Evolutionary conservation across 2,888 invertebrate genomes (phyloP).

Genomic region (Caenorhabditis sp.): DNA sequence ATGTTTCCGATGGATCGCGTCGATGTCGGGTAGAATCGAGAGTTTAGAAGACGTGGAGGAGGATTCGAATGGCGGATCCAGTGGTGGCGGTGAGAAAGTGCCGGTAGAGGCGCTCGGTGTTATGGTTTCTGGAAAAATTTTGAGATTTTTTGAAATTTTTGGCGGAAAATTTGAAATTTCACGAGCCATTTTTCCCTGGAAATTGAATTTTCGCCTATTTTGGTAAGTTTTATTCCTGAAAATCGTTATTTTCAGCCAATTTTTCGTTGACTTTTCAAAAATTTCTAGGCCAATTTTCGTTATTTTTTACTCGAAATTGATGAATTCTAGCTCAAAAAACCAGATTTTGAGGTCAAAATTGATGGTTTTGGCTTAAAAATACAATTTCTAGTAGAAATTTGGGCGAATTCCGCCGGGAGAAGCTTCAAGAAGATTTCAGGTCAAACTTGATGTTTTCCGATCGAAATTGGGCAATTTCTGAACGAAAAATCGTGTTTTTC

Average conservation of each 20-base stretch:
- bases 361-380: neutral
- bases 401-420: too few relatives aligned
- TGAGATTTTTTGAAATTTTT: neutral
- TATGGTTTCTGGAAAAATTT: constrained; percentile 19
- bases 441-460: neutral
- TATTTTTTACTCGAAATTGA: too few relatives aligned
- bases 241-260: neutral
- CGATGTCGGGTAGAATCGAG: constrained; percentile 61
- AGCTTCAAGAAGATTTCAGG: too few relatives aligned
- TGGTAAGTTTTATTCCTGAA: too few relatives aligned
- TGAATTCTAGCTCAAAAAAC: too few relatives aligned
- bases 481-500: neutral
- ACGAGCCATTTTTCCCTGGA: too few relatives aligned
- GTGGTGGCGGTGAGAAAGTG: constrained; percentile 62
- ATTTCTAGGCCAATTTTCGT: too few relatives aligned
- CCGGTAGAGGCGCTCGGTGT: constrained; percentile 12
- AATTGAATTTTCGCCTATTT: neutral
- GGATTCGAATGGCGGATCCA: constrained; percentile 68
- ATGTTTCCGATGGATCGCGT: constrained; percentile 55
- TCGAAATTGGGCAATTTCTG: too few relatives aligned
- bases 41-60: constrained; percentile 23
- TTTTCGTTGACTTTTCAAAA: neutral
- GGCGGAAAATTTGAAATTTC: neutral
- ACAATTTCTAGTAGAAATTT: neutral
- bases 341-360: neutral